These are phyloP conservation scores for Lasioglossum calceatum DNA, from an alignment of 2,888 invertebrate genomes.

Conservation along the genomic window DNA sequence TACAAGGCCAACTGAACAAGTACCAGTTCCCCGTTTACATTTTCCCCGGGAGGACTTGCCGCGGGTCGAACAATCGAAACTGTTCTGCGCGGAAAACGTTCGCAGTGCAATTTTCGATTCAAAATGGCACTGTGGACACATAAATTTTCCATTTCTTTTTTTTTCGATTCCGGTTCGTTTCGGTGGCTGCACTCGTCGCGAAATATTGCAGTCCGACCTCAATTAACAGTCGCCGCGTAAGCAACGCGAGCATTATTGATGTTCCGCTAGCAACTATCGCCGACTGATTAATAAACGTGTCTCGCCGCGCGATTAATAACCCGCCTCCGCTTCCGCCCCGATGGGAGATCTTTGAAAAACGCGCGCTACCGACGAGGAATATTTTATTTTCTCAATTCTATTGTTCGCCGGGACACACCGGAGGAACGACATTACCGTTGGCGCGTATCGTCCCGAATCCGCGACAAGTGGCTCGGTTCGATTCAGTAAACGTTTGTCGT, in stretches of 20 bases:
- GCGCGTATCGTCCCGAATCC: conserved; percentile 21
- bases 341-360: neutral
- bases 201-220: conserved; percentile 42
- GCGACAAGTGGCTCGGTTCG: conserved; percentile 24
- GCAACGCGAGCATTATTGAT: conserved; percentile 51
- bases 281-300: conserved; percentile 58
- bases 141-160: conserved; percentile 52
- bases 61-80: conserved; percentile 5
- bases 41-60: conserved; percentile 40
- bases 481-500: conserved; percentile 19
- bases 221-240: conserved; percentile 53
- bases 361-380: conserved; percentile 5
- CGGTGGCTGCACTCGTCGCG: conserved; percentile 24
- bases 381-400: neutral
- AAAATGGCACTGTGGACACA: conserved; percentile 40
- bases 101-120: conserved; percentile 52
- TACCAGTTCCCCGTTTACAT: conserved; percentile 32
- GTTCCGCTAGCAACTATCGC: conserved; percentile 30
- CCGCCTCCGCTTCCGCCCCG: neutral
- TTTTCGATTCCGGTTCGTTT: neutral
- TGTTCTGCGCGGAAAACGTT: neutral
- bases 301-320: conserved; percentile 41
- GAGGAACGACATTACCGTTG: neutral
- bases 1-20: conserved; percentile 5
- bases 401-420: neutral